phyloP scores from a whole-genome alignment of 2,888 invertebrate species.

The Nephrotoma flavescens region DNA sequence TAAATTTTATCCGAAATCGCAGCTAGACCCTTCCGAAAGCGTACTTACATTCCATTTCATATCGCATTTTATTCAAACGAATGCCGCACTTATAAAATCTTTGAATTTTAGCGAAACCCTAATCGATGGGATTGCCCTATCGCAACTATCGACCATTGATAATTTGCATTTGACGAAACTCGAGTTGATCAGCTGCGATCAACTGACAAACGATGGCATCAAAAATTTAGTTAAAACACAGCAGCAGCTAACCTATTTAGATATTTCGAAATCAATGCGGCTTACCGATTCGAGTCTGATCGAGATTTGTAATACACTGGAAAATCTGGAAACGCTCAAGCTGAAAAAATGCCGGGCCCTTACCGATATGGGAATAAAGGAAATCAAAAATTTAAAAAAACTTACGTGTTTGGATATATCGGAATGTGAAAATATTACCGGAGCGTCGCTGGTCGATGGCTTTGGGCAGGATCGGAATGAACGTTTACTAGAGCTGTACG shows the following conservation, averaged over 20 bases:
- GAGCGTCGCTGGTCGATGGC: conserved; percentile 44
- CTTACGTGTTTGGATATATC: conserved; percentile 47
- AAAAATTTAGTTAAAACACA: conserved; percentile 40
- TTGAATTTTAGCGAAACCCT: conserved; percentile 52
- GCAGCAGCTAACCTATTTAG: conserved; percentile 38
- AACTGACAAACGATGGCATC: conserved; percentile 44
- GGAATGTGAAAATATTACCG: conserved; percentile 47
- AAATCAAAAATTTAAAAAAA: conserved; percentile 38
- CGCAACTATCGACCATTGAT: conserved; percentile 37
- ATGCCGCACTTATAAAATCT: conserved; percentile 38
- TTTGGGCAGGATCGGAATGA: conserved; percentile 37
- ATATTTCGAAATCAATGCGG: conserved; percentile 47
- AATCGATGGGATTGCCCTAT: conserved; percentile 47
- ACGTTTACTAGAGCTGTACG: conserved; percentile 37
- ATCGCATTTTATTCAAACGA: conserved; percentile 38
- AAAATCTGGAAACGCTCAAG: conserved; percentile 41
- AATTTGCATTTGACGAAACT: conserved; percentile 38
- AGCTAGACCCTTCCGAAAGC: conserved; percentile 44
- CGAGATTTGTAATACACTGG: conserved; percentile 41
- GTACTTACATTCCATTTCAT: conserved; percentile 57
- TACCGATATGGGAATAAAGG: conserved; percentile 42
- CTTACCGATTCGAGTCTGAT: conserved; percentile 48
- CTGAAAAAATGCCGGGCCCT: conserved; percentile 48
- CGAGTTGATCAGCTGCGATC: conserved; percentile 42
- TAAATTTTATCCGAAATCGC: conserved; percentile 44